Base-by-base conservation (phyloP, 2,113 vertebrate genomes). In the Nannobrachium achirus region DNA sequence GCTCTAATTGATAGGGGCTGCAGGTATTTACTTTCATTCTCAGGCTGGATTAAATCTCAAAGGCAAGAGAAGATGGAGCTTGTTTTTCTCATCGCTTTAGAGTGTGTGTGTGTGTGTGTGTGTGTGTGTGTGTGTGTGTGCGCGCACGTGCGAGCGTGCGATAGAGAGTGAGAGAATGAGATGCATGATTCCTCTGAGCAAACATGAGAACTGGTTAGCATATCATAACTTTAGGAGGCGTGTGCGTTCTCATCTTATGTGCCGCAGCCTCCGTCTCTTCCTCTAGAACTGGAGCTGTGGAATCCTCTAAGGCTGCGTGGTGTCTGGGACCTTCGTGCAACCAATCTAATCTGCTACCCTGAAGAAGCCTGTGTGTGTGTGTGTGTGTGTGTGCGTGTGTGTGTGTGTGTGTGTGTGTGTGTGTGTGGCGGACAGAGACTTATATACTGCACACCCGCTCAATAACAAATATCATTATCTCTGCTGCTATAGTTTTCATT, bases 21-120 rank as follows among this genome's bases (percentile, higher is more conserved):
- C 80, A 85, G 82, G 80, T 86, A 80, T 88, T 86, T 88, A 82
- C 80, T 84, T 87, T 75, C 80, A 75, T 86, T 85, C 79, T 82
- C 71, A 39, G 63, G 70, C 66, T 55, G 80, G 79, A 83, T 90
- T 87, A 76, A 82, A 82, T 87, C 82, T 90, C 80, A 82, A 85
- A 87, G 85, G 80, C 71, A 78, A 73, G 65, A 79, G 66, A 66
- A 63, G 63, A 79, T 65, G 50, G 66, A 69, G 59, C 51, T 69
- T 71, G 40, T 81, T 78, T 82, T 83, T 77, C 75, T 71, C 40
- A 45, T 58, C 14, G 67, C 71, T 81, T 77, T 73, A 57, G n/a
- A n/a, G n/a, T 81, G 74, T 86, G 75, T 71, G 16, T 46, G 44
- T 46, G 44, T 6, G n/a, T n/a, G n/a, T 81, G 74, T 86, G 75